Evolutionary conservation across 2,113 vertebrate genomes (phyloP).

Genomic region (Rhadina sibilatrix): DNA sequence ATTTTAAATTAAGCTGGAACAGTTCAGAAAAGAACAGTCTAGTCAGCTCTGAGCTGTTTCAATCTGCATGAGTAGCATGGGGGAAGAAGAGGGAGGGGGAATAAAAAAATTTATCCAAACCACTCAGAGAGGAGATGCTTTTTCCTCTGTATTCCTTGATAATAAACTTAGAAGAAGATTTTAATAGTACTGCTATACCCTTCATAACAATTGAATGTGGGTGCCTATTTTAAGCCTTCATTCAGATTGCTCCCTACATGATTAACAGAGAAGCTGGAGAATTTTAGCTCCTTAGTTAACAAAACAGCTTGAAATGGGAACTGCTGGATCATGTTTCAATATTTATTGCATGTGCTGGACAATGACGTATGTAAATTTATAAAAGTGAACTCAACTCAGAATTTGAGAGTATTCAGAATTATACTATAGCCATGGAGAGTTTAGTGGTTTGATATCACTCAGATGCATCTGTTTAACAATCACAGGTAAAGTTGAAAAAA

Average conservation of each 20-base stretch:
- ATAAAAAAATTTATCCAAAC: neutral
- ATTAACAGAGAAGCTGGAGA: neutral
- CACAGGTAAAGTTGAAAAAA: neutral
- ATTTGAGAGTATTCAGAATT: neutral
- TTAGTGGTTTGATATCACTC: neutral
- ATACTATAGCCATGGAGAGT: neutral
- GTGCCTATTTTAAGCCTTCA: neutral
- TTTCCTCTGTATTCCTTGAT: neutral
- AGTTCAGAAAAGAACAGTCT: neutral
- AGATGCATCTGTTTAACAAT: neutral
- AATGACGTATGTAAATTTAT: neutral
- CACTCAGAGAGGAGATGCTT: neutral
- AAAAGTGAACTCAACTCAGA: neutral
- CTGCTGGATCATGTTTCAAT: neutral
- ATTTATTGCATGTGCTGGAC: neutral
- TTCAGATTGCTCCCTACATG: neutral
- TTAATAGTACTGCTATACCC: neutral
- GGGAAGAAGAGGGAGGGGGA: neutral
- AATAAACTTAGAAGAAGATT: neutral
- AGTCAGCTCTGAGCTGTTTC: neutral
- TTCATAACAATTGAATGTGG: neutral
- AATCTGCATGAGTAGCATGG: neutral
- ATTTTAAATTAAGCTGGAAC: constrained; percentile 13
- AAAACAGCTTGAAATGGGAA: neutral
- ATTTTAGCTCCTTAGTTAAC: neutral